Evolutionary conservation across 1,140 invertebrate genomes (phyloP).

Genomic region (Bicyclus anynana): DNA sequence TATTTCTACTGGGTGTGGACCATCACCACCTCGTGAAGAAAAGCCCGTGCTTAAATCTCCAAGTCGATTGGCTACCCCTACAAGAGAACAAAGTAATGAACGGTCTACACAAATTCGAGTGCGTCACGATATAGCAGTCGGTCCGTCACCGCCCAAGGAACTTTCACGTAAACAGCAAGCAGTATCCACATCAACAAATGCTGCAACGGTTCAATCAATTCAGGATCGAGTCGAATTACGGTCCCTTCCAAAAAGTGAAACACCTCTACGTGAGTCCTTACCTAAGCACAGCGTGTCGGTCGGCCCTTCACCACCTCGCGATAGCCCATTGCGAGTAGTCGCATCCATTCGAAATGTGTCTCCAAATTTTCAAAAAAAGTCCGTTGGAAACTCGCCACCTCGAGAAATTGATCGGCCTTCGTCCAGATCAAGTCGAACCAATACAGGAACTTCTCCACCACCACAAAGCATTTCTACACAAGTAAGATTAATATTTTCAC

Average conservation of each 20-base stretch:
- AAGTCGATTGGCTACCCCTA: conserved; percentile 44
- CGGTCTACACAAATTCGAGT: conserved; percentile 20
- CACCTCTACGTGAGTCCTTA: conserved; percentile 18
- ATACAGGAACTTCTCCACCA: conserved; percentile 88
- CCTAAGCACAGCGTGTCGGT: conserved; percentile 52
- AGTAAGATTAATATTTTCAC: conserved; percentile 76
- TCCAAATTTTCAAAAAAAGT: conserved; percentile 53
- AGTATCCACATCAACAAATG: conserved; percentile 13
- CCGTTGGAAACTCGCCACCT: conserved; percentile 47
- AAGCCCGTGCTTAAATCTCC: conserved; percentile 29
- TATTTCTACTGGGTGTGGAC: conserved; percentile 78
- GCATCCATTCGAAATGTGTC: conserved; percentile 16
- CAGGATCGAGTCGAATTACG: conserved; percentile 17
- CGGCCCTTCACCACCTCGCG: conserved; percentile 58
- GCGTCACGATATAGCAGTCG: conserved; percentile 57
- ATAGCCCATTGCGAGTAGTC: conserved; percentile 19
- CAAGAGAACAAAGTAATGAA: conserved; percentile 31
- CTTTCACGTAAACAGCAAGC: conserved; percentile 22
- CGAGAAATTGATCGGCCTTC: conserved; percentile 35
- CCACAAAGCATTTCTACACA: conserved; percentile 92
- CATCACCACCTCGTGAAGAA: conserved; percentile 76
- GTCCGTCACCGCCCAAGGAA: conserved; percentile 62
- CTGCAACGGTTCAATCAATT: not conserved
- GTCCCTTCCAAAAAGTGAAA: conserved; percentile 29
- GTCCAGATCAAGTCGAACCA: conserved; percentile 45